Conservation (phyloP, 1,140 invertebrate species). For the Brachionus rubens region DNA sequence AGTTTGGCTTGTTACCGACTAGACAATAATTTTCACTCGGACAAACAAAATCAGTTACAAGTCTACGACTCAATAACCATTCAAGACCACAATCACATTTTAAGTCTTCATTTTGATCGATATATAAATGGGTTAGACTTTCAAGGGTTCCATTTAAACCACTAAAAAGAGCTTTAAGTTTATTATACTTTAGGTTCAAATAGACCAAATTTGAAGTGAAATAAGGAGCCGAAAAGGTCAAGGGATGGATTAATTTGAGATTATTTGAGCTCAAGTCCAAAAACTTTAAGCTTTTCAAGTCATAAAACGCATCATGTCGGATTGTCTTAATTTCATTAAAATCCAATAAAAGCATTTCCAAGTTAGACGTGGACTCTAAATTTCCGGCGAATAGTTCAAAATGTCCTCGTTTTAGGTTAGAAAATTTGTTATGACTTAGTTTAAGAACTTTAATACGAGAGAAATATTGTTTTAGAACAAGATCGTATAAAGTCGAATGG, state of each 20-base stretch:
- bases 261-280: conserved; percentile 23
- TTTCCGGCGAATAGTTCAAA: conserved; percentile 12
- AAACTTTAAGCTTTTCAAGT: conserved; percentile 27
- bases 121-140: background rate
- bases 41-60: conserved; percentile 5
- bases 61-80: background rate
- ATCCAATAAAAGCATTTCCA: conserved; percentile 8
- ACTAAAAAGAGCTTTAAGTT: conserved; percentile 8
- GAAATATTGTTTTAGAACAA: conserved; percentile 10
- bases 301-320: conserved; percentile 31
- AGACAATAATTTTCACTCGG: background rate
- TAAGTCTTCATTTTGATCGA: background rate
- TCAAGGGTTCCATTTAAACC: background rate
- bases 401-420: background rate
- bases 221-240: conserved; percentile 19
- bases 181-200: conserved; percentile 4
- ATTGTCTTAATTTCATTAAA: background rate
- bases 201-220: background rate
- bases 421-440: background rate
- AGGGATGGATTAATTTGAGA: conserved; percentile 35
- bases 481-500: conserved; percentile 9
- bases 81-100: conserved; percentile 25
- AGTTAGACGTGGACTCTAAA: background rate
- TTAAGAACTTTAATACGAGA: conserved; percentile 3
- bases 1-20: background rate